Conservation (phyloP, 2,888 invertebrate species). For the Petrolisthes cinctipes region DNA sequence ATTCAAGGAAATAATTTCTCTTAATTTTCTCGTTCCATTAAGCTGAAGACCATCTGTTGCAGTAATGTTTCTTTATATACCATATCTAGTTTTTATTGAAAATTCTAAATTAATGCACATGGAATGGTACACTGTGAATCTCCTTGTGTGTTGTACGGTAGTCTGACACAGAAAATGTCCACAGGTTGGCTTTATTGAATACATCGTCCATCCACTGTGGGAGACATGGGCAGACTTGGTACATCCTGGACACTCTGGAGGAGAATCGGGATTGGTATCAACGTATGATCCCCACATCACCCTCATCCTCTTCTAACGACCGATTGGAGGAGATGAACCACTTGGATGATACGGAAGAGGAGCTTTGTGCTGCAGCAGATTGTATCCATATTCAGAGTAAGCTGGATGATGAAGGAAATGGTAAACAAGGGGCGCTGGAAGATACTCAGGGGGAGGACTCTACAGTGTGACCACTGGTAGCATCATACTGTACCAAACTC, state of each 20-base stretch:
- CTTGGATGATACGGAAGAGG: slow-evolving; percentile 52
- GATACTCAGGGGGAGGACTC: slow-evolving; percentile 57
- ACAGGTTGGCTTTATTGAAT: slow-evolving; percentile 97
- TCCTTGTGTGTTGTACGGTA: background rate
- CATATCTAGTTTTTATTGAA: background rate
- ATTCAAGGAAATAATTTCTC: no score
- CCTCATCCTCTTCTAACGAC: slow-evolving; percentile 70
- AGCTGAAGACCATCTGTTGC: slow-evolving; percentile 68
- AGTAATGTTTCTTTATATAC: no score
- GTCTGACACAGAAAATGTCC: background rate
- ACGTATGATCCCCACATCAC: slow-evolving; percentile 92
- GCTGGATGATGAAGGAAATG: slow-evolving; percentile 62
- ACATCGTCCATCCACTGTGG: slow-evolving; percentile 99
- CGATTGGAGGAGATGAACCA: slow-evolving; percentile 66
- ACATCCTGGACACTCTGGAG: slow-evolving; percentile 97
- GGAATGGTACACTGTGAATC: background rate
- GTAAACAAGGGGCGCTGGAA: slow-evolving; percentile 51
- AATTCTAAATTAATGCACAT: slow-evolving; percentile 67
- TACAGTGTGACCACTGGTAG: slow-evolving; percentile 62
- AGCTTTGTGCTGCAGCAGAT: slow-evolving; percentile 64
- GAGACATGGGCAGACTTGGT: slow-evolving; percentile 99
- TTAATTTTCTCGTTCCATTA: no score
- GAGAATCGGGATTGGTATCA: slow-evolving; percentile 98
- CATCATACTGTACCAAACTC: slow-evolving; percentile 63
- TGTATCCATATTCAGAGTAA: slow-evolving; percentile 64